Conservation (phyloP, 2,113 vertebrate genomes). For the Choloepus hoffmanni region DNA sequence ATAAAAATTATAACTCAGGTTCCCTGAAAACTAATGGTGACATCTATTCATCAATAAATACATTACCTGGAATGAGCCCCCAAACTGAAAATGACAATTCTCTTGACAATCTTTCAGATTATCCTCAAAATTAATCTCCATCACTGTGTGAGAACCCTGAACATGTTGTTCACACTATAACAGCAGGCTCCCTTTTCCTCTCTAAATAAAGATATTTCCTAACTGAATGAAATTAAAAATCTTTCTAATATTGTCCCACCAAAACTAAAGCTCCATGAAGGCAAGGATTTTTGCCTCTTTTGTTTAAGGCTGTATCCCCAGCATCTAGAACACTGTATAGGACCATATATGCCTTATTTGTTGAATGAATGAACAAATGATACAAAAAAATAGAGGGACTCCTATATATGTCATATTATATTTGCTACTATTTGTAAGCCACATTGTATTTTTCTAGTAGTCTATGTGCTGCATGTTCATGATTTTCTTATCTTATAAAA, state of each 20-base stretch:
- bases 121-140: background rate
- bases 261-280: background rate
- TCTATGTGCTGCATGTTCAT: conserved; percentile 21
- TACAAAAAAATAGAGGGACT: background rate
- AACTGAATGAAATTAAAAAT: background rate
- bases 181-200: background rate
- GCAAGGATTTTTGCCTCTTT: background rate
- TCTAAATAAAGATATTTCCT: background rate
- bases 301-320: background rate
- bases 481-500: conserved; percentile 7
- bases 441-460: background rate
- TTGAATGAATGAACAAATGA: background rate
- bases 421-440: background rate
- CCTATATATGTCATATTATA: background rate
- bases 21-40: background rate
- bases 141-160: background rate
- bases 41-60: background rate
- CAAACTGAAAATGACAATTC: background rate
- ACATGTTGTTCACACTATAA: background rate
- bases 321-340: background rate
- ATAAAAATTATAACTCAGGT: background rate
- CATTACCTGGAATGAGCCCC: background rate
- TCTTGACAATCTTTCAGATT: background rate
- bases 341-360: background rate
- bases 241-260: background rate